phyloP scores from a whole-genome alignment of 2,888 invertebrate species.

The Hedychridium roseum region DNA sequence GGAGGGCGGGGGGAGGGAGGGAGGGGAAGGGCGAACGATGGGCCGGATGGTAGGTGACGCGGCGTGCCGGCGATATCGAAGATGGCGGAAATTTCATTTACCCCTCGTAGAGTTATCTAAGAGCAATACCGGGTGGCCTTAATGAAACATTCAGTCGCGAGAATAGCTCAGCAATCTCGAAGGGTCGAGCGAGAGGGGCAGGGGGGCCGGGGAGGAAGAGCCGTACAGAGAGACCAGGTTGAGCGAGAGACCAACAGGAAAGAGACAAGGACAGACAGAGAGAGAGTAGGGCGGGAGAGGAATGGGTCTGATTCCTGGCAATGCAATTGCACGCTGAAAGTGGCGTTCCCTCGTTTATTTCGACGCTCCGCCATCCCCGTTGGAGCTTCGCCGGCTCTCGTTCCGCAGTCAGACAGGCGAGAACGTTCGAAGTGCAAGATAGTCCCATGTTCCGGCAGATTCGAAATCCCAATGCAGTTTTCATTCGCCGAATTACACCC shows the following conservation, averaged over 20 bases:
- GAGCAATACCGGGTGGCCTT: conserved; percentile 64
- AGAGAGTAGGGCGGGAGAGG: conserved; percentile 32
- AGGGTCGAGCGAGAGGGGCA: conserved; percentile 47
- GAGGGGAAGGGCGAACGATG: conserved; percentile 16
- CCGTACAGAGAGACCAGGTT: conserved; percentile 18
- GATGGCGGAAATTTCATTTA: conserved; percentile 64
- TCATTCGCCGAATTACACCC: too few relatives aligned
- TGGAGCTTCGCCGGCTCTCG: conserved; percentile 1
- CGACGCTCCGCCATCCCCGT: conserved; percentile 50
- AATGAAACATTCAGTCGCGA: conserved; percentile 65
- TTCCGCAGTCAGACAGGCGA: neutral
- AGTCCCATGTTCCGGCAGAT: too few relatives aligned
- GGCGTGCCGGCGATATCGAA: conserved; percentile 58
- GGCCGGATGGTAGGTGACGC: conserved; percentile 22
- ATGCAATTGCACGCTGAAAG: conserved; percentile 64
- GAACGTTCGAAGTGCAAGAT: neutral
- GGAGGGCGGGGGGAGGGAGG: conserved; percentile 16
- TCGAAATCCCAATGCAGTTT: too few relatives aligned
- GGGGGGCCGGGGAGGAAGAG: conserved; percentile 19
- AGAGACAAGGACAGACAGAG: conserved; percentile 6
- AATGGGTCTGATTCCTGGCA: conserved; percentile 62
- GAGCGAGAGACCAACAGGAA: conserved; percentile 32
- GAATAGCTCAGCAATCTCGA: conserved; percentile 64
- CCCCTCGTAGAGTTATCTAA: conserved; percentile 64
- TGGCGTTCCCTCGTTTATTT: conserved; percentile 61